phyloP scores from a whole-genome alignment of 2,113 vertebrate species.

The Malurus cyaneus region DNA sequence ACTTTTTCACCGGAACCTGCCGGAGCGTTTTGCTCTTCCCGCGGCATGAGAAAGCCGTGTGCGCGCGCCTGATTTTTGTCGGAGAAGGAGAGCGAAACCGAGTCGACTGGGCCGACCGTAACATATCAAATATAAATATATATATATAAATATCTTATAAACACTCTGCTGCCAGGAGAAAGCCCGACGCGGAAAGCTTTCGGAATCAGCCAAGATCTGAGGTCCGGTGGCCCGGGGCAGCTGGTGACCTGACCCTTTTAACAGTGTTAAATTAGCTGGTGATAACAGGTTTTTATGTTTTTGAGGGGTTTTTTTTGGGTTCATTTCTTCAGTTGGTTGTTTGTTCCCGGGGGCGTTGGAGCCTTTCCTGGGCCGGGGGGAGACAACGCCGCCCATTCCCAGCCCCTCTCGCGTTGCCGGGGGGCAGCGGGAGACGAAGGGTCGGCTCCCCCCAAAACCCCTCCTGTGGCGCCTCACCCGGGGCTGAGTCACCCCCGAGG shows the following conservation, averaged over 20 bases:
- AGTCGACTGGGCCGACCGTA: constrained; percentile 7
- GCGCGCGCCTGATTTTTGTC: neutral
- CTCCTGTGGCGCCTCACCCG: neutral
- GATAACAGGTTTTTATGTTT: constrained; percentile 43
- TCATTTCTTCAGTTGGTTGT: neutral
- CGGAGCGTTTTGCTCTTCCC: neutral
- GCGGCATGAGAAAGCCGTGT: neutral
- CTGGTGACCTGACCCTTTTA: neutral
- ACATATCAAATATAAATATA: constrained; percentile 63
- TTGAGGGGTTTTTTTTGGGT: neutral
- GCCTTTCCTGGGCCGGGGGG: neutral
- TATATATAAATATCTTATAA: constrained; percentile 58
- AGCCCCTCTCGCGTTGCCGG: neutral
- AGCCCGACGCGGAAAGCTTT: neutral
- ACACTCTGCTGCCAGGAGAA: constrained; percentile 37
- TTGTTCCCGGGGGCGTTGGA: neutral
- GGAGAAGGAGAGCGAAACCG: neutral
- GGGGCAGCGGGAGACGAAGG: neutral
- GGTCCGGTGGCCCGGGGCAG: neutral
- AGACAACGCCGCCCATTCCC: neutral
- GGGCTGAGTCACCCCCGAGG: neutral
- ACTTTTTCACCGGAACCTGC: no score
- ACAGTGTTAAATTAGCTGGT: constrained; percentile 62
- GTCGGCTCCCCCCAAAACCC: neutral
- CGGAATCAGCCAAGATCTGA: neutral